Evolutionary conservation across 2,797 vertebrate species (phyloP).

Genomic region (Peromyscus eremicus): DNA sequence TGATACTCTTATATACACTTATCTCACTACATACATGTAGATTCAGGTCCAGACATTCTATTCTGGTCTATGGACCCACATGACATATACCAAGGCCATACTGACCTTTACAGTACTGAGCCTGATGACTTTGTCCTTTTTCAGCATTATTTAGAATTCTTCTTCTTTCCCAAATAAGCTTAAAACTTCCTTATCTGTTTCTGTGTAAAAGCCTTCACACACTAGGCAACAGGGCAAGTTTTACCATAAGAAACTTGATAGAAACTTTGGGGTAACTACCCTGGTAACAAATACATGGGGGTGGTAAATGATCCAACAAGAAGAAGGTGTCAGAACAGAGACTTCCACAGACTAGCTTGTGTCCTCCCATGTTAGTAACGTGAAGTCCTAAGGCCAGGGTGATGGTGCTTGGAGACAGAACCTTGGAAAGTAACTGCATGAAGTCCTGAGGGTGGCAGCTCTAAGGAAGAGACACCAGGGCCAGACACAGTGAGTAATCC

Average conservation of each 20-base stretch:
- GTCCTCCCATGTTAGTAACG: neutral
- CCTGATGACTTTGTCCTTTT: neutral
- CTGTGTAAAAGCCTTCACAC: neutral
- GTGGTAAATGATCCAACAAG: neutral
- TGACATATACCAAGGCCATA: neutral
- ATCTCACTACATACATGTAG: neutral
- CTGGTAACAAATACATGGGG: neutral
- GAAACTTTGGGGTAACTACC: neutral
- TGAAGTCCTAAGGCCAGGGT: neutral
- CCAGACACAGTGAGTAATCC: neutral
- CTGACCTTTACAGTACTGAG: neutral
- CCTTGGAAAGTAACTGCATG: neutral
- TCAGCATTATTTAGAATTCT: neutral
- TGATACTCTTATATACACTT: neutral
- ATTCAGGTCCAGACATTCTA: neutral
- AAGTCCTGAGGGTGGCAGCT: neutral
- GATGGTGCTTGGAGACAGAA: neutral
- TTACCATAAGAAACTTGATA: constrained; percentile 9
- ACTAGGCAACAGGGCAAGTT: neutral
- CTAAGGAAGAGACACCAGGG: neutral
- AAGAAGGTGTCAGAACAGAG: neutral
- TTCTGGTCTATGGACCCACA: neutral
- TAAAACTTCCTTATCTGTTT: constrained; percentile 28
- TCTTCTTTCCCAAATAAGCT: constrained; percentile 37
- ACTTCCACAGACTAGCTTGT: neutral